These are phyloP conservation scores for Enteromius unitaeniatus DNA, from an alignment of 2,797 vertebrate species.

Conservation along the genomic window DNA sequence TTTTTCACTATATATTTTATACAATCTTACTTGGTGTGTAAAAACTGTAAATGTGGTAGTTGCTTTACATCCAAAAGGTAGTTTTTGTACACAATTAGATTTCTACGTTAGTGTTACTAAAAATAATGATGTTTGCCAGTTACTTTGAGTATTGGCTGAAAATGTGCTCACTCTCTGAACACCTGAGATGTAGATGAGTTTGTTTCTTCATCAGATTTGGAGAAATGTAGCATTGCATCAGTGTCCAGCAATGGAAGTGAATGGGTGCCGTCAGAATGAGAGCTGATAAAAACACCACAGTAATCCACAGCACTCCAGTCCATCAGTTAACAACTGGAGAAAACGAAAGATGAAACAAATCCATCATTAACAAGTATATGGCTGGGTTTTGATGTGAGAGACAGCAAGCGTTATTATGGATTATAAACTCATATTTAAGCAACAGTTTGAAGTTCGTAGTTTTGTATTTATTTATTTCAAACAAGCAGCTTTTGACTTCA, in stretches of 20 bases:
- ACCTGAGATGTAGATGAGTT: neutral
- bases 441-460: neutral
- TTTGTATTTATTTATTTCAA: neutral
- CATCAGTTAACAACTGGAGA: neutral
- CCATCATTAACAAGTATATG: neutral
- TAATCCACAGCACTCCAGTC: neutral
- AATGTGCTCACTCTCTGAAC: neutral
- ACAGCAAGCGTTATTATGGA: neutral
- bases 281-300: neutral
- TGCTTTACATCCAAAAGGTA: too few relatives aligned
- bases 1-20: too few relatives aligned
- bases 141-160: neutral
- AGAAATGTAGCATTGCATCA: neutral
- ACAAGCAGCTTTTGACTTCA: neutral
- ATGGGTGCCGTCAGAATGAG: conserved; percentile 1
- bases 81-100: too few relatives aligned
- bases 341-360: neutral
- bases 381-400: too few relatives aligned
- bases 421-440: neutral
- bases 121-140: too few relatives aligned
- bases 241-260: neutral
- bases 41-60: too few relatives aligned
- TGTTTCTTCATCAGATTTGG: neutral
- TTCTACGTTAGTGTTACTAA: too few relatives aligned
- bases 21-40: too few relatives aligned